Conservation (phyloP, 1,140 invertebrate species). For the Archivesica marissinica region DNA sequence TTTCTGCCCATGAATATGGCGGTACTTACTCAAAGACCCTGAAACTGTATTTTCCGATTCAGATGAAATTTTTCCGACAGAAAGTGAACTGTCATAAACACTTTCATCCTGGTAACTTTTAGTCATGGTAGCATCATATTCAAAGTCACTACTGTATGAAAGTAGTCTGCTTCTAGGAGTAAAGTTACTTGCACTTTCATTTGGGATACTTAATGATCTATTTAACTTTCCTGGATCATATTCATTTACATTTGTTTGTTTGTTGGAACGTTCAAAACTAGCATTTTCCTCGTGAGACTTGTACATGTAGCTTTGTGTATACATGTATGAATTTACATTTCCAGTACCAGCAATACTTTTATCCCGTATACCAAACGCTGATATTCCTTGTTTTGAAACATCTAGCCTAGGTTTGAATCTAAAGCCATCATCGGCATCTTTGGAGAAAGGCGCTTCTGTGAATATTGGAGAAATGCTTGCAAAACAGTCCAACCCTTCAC, state of each 20-base stretch:
- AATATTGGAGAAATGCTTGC: conserved; percentile 4
- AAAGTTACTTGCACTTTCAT: not conserved
- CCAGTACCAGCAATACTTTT: not conserved
- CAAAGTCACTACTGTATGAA: not conserved
- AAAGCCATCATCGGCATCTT: not conserved
- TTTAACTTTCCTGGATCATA: not conserved
- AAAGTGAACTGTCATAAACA: not conserved
- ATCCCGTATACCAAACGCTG: not conserved
- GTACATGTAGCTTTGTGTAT: not conserved
- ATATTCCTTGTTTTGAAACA: not conserved
- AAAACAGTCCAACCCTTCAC: not conserved
- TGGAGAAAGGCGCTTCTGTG: not conserved
- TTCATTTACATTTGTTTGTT: not conserved
- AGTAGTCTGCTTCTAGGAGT: not conserved
- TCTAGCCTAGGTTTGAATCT: conserved; percentile 3
- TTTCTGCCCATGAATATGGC: not conserved
- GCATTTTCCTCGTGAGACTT: not conserved
- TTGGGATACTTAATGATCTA: not conserved
- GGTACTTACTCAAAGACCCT: conserved; percentile 8
- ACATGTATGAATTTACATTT: not conserved
- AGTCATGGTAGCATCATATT: not conserved
- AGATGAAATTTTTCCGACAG: not conserved
- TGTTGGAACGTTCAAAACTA: not conserved
- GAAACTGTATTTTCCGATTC: not conserved
- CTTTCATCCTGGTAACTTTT: not conserved